Conservation (phyloP, 2,888 invertebrate species). For the Carpatolechia fugitivella region DNA sequence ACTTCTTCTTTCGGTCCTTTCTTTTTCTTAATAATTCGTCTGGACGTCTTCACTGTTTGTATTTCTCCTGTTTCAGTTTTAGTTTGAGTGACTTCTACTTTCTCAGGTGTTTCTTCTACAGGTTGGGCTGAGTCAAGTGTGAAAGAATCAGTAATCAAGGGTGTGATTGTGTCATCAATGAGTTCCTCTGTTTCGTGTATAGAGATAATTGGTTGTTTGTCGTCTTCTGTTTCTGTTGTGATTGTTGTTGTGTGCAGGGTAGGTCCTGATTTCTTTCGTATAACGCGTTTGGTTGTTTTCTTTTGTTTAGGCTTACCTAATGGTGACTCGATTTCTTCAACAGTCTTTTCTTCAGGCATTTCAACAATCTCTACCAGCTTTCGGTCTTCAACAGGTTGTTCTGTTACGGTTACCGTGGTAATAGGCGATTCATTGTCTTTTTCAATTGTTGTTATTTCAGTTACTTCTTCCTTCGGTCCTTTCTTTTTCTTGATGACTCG, state of each 20-base stretch:
- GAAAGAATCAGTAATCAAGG: constrained; percentile 22
- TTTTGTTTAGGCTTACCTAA: constrained; percentile 35
- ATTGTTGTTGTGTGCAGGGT: constrained; percentile 29
- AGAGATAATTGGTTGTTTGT: constrained; percentile 43
- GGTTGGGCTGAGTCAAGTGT: constrained; percentile 35
- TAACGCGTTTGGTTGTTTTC: constrained; percentile 38
- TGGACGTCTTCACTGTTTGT: constrained; percentile 26
- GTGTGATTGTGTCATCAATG: constrained; percentile 38
- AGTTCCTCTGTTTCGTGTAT: constrained; percentile 34
- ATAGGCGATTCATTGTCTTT: constrained; percentile 51
- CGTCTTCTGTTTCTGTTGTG: constrained; percentile 22
- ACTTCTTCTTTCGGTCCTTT: constrained; percentile 62
- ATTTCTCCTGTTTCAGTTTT: constrained; percentile 30
- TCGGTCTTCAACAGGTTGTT: constrained; percentile 32
- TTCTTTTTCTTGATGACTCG: constrained; percentile 63
- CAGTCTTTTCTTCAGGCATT: constrained; percentile 43
- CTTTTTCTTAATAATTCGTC: constrained; percentile 47
- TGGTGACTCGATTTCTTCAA: constrained; percentile 4
- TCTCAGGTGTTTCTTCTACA: constrained; percentile 29
- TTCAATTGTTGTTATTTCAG: constrained; percentile 62
- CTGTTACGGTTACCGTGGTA: constrained; percentile 42
- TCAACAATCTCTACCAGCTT: neutral
- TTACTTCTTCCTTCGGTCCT: constrained; percentile 60
- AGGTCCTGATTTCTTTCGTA: constrained; percentile 39
- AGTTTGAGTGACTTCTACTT: constrained; percentile 31